Percentiles rank a stretch among this genome's conserved stretches.
These are phyloP conservation scores for Columba guinea DNA, from an alignment of 2,797 vertebrate species.

Conservation along the genomic window DNA sequence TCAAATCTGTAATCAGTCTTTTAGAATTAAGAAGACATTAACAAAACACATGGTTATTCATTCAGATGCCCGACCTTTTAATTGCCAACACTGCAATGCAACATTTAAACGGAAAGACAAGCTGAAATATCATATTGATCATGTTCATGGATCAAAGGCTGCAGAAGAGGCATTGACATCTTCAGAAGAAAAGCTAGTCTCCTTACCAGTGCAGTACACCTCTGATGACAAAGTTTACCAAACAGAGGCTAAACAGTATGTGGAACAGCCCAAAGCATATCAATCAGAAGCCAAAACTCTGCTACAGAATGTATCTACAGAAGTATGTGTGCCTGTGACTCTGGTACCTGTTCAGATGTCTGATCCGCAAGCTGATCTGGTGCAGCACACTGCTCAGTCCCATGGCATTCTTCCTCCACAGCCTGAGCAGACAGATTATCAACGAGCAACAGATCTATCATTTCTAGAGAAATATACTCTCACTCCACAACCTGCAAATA, in stretches of 20 bases:
- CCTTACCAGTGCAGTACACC: conserved; percentile 71
- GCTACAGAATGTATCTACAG: conserved; percentile 73
- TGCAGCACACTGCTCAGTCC: conserved; percentile 58
- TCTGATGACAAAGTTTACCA: conserved; percentile 77
- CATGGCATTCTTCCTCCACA: conserved; percentile 73
- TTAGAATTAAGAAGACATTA: conserved; percentile 98
- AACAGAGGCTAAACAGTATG: conserved; percentile 73
- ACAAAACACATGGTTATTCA: conserved; percentile 99
- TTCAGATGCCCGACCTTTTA: conserved; percentile 95
- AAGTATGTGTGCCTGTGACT: conserved; percentile 75
- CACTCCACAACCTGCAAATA: conserved; percentile 92
- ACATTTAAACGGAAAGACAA: conserved; percentile 98
- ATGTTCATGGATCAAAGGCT: conserved; percentile 88
- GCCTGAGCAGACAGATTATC: conserved; percentile 83
- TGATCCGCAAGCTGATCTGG: conserved; percentile 72
- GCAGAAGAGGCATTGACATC: conserved; percentile 76
- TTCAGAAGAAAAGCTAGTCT: conserved; percentile 78
- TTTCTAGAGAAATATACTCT: conserved; percentile 97
- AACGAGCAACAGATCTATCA: conserved; percentile 85
- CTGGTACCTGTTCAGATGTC: conserved; percentile 80
- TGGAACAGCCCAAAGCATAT: conserved; percentile 76
- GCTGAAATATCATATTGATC: conserved; percentile 96
- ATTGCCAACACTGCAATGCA: conserved; percentile 94
- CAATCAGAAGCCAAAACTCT: conserved; percentile 71
- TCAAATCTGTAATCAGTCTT: conserved; percentile 93